phyloP scores from a whole-genome alignment of 64 coral and sea anemone species.

The Stichodactyla helianthus region DNA sequence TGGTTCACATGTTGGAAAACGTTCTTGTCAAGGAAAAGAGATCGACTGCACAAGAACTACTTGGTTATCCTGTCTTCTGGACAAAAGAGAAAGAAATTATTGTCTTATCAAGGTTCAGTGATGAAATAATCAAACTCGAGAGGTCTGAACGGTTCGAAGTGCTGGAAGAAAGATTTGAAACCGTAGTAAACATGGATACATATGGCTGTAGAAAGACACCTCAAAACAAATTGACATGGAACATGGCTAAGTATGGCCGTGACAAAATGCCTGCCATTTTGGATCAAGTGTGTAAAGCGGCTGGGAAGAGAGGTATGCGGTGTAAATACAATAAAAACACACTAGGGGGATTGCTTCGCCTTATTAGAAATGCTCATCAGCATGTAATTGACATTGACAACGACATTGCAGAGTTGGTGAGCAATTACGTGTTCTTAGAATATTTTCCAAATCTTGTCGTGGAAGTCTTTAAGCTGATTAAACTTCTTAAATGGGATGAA shows the following conservation, averaged over 20 bases:
- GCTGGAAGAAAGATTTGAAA: background rate
- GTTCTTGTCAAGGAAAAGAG: conserved; percentile 26
- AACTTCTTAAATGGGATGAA: background rate
- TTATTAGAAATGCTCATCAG: background rate
- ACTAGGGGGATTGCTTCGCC: background rate
- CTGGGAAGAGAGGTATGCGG: background rate
- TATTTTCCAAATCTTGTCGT: conserved; percentile 12
- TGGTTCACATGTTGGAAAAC: conserved; percentile 17
- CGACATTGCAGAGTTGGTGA: background rate
- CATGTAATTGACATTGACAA: background rate
- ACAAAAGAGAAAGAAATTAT: conserved; percentile 36
- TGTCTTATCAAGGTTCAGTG: conserved; percentile 12
- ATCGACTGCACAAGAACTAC: conserved; percentile 12
- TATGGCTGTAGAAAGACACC: background rate
- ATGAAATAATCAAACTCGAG: background rate
- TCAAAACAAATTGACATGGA: background rate
- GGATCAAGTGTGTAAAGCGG: background rate
- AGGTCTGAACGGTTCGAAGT: background rate
- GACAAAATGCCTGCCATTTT: background rate
- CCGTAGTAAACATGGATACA: background rate
- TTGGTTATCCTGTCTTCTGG: conserved; percentile 55
- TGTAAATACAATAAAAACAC: background rate
- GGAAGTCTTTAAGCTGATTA: background rate
- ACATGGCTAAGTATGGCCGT: background rate
- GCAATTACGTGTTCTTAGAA: background rate